These are phyloP conservation scores for Thrips palmi DNA, from an alignment of 1,140 invertebrate genomes.

Conservation along the genomic window DNA sequence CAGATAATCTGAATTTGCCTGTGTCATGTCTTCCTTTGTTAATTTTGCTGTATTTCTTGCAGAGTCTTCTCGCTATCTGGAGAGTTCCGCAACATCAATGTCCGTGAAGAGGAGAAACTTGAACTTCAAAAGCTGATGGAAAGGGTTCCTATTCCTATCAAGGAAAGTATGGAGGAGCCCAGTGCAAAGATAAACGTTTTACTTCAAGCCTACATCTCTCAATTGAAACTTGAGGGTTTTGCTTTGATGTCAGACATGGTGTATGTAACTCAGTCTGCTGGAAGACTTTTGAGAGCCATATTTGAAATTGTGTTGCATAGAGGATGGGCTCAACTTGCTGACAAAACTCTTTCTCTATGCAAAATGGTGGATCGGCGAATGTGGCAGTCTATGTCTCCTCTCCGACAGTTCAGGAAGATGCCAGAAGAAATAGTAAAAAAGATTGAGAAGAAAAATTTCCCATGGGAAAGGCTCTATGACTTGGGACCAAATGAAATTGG, in stretches of 20 bases:
- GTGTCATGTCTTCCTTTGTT: not conserved
- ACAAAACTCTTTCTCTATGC: slow-evolving; percentile 87
- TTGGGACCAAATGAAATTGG: slow-evolving; percentile 94
- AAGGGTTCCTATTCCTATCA: slow-evolving; percentile 95
- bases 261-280: slow-evolving; percentile 95
- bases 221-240: slow-evolving; percentile 95
- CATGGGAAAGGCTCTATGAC: slow-evolving; percentile 85
- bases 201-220: slow-evolving; percentile 95
- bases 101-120: slow-evolving; percentile 95
- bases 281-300: slow-evolving; percentile 86
- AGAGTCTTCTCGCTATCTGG: slow-evolving; percentile 96
- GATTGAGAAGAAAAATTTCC: slow-evolving; percentile 95
- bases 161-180: slow-evolving; percentile 96
- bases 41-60: slow-evolving; percentile 9
- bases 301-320: slow-evolving; percentile 81
- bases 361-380: slow-evolving; percentile 98
- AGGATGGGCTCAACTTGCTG: slow-evolving; percentile 95
- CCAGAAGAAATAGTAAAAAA: slow-evolving; percentile 96
- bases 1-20: not conserved
- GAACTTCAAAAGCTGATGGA: slow-evolving; percentile 96
- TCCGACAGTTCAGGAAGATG: slow-evolving; percentile 95
- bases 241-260: slow-evolving; percentile 99
- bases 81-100: slow-evolving; percentile 83
- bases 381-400: slow-evolving; percentile 99
- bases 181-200: slow-evolving; percentile 94